phyloP scores from a whole-genome alignment of 1,140 invertebrate genomes.

The Apis cerana region DNA sequence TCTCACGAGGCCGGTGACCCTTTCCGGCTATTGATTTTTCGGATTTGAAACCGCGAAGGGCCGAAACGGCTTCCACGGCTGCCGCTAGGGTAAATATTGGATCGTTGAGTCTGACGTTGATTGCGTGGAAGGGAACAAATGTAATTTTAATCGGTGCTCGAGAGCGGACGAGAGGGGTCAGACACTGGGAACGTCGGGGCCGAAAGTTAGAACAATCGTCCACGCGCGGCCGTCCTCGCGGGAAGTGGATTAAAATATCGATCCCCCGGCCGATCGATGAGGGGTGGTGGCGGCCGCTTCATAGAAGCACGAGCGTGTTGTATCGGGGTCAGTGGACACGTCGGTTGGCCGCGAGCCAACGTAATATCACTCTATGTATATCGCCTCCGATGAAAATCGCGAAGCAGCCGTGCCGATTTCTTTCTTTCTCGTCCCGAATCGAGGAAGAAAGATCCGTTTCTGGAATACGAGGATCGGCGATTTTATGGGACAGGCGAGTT shows the following conservation, averaged over 20 bases:
- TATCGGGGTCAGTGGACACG: slow-evolving; percentile 55
- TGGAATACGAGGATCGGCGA: neutral
- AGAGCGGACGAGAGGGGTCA: neutral
- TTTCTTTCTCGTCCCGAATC: neutral
- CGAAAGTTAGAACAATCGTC: slow-evolving; percentile 39
- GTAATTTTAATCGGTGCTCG: slow-evolving; percentile 62
- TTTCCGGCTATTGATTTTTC: slow-evolving; percentile 61
- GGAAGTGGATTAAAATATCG: slow-evolving; percentile 53
- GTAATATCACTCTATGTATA: slow-evolving; percentile 7
- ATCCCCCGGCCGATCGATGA: slow-evolving; percentile 19
- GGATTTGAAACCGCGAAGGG: slow-evolving; percentile 63
- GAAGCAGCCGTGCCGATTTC: neutral
- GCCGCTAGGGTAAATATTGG: slow-evolving; percentile 61
- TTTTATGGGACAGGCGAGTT: too few species aligned
- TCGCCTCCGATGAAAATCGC: slow-evolving; percentile 47
- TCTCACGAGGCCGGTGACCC: slow-evolving; percentile 54
- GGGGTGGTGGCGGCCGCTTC: neutral
- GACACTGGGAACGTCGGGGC: neutral
- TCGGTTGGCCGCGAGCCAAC: slow-evolving; percentile 30
- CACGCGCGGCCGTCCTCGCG: too few species aligned
- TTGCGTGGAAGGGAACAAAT: slow-evolving; percentile 65
- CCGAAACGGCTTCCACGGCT: slow-evolving; percentile 29
- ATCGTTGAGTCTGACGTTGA: slow-evolving; percentile 64
- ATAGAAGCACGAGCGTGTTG: neutral
- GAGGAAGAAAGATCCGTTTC: too few species aligned